A percentile compares a stretch with the other conserved stretches of the same genome.
phyloP scores from a whole-genome alignment of 2,888 invertebrate species.

The Achlya flavicornis region DNA sequence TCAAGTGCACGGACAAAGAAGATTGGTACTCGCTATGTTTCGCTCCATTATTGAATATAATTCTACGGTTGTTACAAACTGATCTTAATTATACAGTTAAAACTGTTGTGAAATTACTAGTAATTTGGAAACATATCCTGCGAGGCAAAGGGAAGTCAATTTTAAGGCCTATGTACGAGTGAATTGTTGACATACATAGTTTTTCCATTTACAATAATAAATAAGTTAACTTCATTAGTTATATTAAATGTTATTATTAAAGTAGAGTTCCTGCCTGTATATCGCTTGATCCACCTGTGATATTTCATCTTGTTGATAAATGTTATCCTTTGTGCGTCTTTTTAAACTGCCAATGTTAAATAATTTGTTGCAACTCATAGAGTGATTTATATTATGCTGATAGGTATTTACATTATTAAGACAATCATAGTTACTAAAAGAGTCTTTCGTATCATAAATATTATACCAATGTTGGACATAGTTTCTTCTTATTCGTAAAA shows the following conservation, averaged over 20 bases:
- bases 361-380: conserved; percentile 56
- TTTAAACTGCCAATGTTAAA: conserved; percentile 63
- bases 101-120: conserved; percentile 56
- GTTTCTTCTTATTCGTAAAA: neutral
- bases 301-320: conserved; percentile 65
- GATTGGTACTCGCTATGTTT: conserved; percentile 62
- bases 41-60: conserved; percentile 54
- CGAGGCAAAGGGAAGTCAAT: conserved; percentile 73
- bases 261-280: conserved; percentile 80
- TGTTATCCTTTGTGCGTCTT: conserved; percentile 60
- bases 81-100: conserved; percentile 49
- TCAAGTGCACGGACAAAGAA: conserved; percentile 83
- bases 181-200: conserved; percentile 55
- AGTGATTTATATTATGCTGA: conserved; percentile 53
- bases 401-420: neutral
- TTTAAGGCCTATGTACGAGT: conserved; percentile 62
- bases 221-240: conserved; percentile 44
- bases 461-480: conserved; percentile 39
- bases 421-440: conserved; percentile 20
- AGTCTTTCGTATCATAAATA: conserved; percentile 38
- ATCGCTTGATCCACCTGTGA: conserved; percentile 80
- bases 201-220: conserved; percentile 50
- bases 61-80: conserved; percentile 58
- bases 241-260: conserved; percentile 54
- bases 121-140: conserved; percentile 66